Evolutionary conservation across 2,888 invertebrate genomes (phyloP), one percentile per base, ranked within the genome.

Genomic region (Metopia argyrocephala): DNA sequence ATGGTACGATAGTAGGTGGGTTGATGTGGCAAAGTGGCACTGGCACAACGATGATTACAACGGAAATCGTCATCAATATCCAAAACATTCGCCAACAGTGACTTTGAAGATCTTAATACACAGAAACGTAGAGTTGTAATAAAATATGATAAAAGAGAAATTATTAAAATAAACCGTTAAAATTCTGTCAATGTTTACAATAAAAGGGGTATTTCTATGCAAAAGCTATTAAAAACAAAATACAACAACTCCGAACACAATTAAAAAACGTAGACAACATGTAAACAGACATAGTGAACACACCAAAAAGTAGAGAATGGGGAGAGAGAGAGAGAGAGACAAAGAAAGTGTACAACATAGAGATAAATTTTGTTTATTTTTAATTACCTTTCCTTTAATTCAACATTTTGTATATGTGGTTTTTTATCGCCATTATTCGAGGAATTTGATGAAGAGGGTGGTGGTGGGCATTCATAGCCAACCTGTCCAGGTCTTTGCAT

Each of bases 41-140:
- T 90, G 85, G 91, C 87, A 84, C 91, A 91, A 89, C 94, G 92
- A 89, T 94, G 94, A 90, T 94, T 93, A 91, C 95, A 95, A 86
- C 95, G 93, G 91, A 97, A 96, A 92, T 98, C 98, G 91, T 98
- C 98, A 91, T 98, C 98, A 91, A 98, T 96, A 92, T 98, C 98
- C 89, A 98, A 93, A 87, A 98, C 97, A 91, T 98, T 98, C 87
- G 98, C 98, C 88, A 98, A 93, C 87, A 98, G 93, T 90, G 97
- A 97, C 92, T 97, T 97, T 87, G 97, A 97, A 86, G 97, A 97
- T 89, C 93, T 94, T 90, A 45, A 48, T 23, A 18, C 5, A 7
- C n/a, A 6, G 56, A 5, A 23, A n/a, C 12, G 6, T 20, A 5
- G 21, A 52, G 50, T 20, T 84, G 83, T 64, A 25, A 9, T n/a